Percentiles rank a stretch among this genome's conserved stretches.
Evolutionary conservation across 2,888 invertebrate genomes (phyloP).

Genomic region (Ceramica pisi): DNA sequence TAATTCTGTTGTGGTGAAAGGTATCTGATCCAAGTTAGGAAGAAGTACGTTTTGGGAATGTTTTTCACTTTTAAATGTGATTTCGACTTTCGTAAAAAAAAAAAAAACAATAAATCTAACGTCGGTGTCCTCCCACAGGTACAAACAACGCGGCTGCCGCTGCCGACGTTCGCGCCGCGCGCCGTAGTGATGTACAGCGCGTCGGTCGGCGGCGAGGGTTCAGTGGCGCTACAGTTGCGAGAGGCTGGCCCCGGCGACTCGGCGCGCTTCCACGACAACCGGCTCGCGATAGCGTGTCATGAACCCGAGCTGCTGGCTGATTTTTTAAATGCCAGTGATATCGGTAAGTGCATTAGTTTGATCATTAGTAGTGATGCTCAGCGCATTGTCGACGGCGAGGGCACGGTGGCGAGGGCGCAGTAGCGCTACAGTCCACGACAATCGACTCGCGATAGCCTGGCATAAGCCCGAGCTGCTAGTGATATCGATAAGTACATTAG

Average conservation of each 20-base stretch:
- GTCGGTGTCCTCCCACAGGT: conserved; percentile 73
- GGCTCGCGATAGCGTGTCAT: conserved; percentile 94
- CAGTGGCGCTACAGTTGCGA: conserved; percentile 92
- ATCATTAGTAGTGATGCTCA: neutral
- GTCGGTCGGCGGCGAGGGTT: conserved; percentile 91
- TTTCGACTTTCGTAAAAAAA: no score
- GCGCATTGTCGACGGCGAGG: no score
- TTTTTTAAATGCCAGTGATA: conserved; percentile 92
- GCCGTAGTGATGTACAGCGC: conserved; percentile 94
- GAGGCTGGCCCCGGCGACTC: conserved; percentile 90
- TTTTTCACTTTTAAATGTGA: neutral
- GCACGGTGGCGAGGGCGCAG: no score
- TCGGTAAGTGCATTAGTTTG: conserved; percentile 71
- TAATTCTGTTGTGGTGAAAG: conserved; percentile 33
- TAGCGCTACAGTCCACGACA: no score
- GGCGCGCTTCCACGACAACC: conserved; percentile 90
- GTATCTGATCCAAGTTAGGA: neutral
- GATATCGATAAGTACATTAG: no score
- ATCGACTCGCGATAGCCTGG: no score
- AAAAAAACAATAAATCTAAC: neutral
- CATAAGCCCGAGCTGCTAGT: no score
- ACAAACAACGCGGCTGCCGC: conserved; percentile 87
- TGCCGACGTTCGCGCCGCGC: conserved; percentile 90
- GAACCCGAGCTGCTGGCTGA: conserved; percentile 94
- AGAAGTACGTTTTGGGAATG: neutral